Evolutionary conservation across 37 sponge, comb jelly and placozoan species (phyloP).

Genomic region (Haliclona indistincta): DNA sequence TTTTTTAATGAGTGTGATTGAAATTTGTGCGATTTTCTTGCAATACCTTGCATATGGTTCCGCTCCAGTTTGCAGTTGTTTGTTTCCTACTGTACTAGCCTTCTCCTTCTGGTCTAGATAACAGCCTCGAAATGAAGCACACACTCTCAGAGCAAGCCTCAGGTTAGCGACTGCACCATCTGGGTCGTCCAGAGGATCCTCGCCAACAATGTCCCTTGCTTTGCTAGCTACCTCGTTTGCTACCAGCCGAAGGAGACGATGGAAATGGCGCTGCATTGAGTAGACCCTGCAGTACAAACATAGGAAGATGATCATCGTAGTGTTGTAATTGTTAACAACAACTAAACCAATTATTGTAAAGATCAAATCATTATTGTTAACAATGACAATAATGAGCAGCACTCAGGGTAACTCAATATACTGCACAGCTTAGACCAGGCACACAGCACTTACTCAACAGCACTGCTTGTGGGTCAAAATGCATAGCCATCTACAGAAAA

Average conservation of each 20-base stretch:
- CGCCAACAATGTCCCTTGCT: slow-evolving; percentile 66
- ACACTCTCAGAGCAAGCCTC: slow-evolving; percentile 77
- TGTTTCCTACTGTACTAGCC: too few relatives aligned
- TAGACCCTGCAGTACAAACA: slow-evolving; percentile 31
- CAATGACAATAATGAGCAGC: too few relatives aligned
- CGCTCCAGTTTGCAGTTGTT: too few relatives aligned
- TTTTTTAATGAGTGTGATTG: too few relatives aligned
- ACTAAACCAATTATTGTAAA: too few relatives aligned
- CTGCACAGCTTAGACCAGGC: slow-evolving; percentile 66
- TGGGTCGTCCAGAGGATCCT: slow-evolving; percentile 53
- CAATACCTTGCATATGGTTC: too few relatives aligned
- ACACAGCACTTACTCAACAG: slow-evolving; percentile 66
- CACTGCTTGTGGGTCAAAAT: slow-evolving; percentile 48
- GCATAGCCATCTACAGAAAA: slow-evolving; percentile 50
- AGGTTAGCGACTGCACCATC: slow-evolving; percentile 46
- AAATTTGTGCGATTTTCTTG: too few relatives aligned
- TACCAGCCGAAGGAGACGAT: slow-evolving; percentile 69
- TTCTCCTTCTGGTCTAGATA: slow-evolving; percentile 82
- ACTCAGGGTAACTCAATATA: slow-evolving; percentile 67
- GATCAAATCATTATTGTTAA: too few relatives aligned
- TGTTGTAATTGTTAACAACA: too few relatives aligned
- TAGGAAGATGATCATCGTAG: too few relatives aligned
- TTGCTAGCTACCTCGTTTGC: slow-evolving; percentile 67
- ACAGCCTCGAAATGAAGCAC: slow-evolving; percentile 86
- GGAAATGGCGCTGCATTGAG: slow-evolving; percentile 37